phyloP scores from a whole-genome alignment of 2,888 invertebrate genomes.

The Rhingia campestris region DNA sequence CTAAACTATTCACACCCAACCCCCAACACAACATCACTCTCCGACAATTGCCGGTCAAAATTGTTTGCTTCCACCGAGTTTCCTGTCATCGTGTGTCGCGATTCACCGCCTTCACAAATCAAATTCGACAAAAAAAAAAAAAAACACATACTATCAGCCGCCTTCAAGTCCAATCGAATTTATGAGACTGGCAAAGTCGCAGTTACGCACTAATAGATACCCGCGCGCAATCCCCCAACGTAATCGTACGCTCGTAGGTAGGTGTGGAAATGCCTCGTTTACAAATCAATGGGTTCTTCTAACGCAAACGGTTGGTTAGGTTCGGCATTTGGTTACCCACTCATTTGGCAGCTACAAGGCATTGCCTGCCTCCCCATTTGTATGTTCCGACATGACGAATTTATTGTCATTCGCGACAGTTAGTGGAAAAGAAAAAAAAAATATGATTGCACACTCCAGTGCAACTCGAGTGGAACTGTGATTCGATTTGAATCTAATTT shows the following conservation, averaged over 20 bases:
- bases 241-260: constrained; percentile 11
- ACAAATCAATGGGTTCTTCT: constrained; percentile 32
- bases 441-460: constrained; percentile 50
- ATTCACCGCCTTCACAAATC: background rate
- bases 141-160: background rate
- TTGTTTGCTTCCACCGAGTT: background rate
- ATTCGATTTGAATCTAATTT: constrained; percentile 60
- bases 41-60: background rate
- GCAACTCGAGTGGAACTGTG: constrained; percentile 46
- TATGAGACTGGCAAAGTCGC: constrained; percentile 44
- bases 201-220: constrained; percentile 61
- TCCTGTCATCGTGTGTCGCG: constrained; percentile 2
- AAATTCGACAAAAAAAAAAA: background rate
- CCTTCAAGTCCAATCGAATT: constrained; percentile 21
- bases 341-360: constrained; percentile 33
- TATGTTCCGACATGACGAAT: constrained; percentile 15
- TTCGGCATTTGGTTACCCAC: constrained; percentile 7
- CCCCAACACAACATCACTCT: background rate
- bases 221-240: constrained; percentile 38
- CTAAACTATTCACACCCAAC: background rate
- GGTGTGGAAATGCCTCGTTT: constrained; percentile 57
- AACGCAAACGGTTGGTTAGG: constrained; percentile 14
- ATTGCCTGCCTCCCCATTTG: constrained; percentile 36
- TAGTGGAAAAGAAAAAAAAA: constrained; percentile 37
- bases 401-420: constrained; percentile 41